Evolutionary conservation across 2,888 invertebrate species (phyloP), one percentile per base, ranked within the genome.

Genomic region (Leucania comma): DNA sequence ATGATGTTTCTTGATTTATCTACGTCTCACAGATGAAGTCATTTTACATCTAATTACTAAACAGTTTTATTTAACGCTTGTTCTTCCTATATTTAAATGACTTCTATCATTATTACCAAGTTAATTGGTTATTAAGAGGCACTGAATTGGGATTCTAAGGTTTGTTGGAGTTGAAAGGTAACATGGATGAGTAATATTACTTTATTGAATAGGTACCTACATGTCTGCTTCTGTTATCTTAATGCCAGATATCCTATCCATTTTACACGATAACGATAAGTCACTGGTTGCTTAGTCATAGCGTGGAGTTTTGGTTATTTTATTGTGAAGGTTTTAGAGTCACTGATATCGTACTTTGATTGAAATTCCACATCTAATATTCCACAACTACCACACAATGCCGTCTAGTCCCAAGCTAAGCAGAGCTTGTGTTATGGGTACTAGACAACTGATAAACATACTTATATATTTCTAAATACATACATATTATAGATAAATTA

Each of bases 11-110:
- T 50, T 77, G 32, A 54, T 63, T 54, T 63, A 56, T 38, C 32
- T 50, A 63, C 57, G 59, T 24, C 58, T 48, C 35, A 50, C 24
- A 46, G 54, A 72, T 76, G 78, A 76, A 78, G 67, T 72, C 67
- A 76, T 72, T 54, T 51, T 50, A 46, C 42, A 78, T 62, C n/a
- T 72, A 66, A 68, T 68, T 67, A 60, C 51, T 57, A 29, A 46
- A 75, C 59, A 32, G 38, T 60, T 75, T 59, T 56, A 1, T 26
- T 48, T 56, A 20, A 14, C 14, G 20, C 35, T 26, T 14, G 1
- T 46, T 10, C 2, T 48, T 38, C 9, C 8, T 53, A 42, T 9
- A 29, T 38, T 66, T 42, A 57, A 50, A 74, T 58, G 20, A 3
- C 2, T 66, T 29, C 14, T 72, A 54, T 22, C 54, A 63, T 35